Evolutionary conservation across 2,113 vertebrate species (phyloP).

Genomic region (Mixornis gularis): DNA sequence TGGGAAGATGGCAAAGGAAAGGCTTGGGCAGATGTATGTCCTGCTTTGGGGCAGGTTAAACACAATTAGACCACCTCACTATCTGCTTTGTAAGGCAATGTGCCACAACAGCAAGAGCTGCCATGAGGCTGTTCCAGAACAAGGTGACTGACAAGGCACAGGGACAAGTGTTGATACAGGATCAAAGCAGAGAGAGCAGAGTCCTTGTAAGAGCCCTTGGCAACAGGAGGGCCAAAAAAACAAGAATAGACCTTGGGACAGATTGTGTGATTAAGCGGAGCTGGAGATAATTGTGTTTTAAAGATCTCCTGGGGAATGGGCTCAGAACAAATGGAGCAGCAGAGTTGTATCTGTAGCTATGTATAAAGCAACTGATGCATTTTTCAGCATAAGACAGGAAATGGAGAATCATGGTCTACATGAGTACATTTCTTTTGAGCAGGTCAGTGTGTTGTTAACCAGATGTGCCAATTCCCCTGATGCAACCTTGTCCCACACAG

Average conservation of each 20-base stretch:
- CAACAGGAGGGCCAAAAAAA: neutral
- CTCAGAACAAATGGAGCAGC: neutral
- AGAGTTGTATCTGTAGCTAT: neutral
- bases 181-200: neutral
- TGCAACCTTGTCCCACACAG: neutral
- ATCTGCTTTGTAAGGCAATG: neutral
- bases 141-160: neutral
- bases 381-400: neutral
- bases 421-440: neutral
- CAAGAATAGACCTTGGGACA: slow-evolving; percentile 24
- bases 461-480: neutral
- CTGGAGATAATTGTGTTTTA: slow-evolving; percentile 25
- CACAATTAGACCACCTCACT: neutral
- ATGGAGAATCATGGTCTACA: neutral
- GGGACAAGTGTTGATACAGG: rapidly evolving
- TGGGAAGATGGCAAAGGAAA: neutral
- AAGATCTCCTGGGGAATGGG: slow-evolving; percentile 1
- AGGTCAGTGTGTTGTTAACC: neutral
- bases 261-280: slow-evolving; percentile 32
- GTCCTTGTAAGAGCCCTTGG: neutral
- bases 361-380: neutral
- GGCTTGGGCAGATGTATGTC: neutral
- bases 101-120: neutral
- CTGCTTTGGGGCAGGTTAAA: neutral
- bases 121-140: neutral